These are phyloP conservation scores for Ferrisia virgata DNA, from an alignment of 2,888 invertebrate genomes.

Conservation along the genomic window DNA sequence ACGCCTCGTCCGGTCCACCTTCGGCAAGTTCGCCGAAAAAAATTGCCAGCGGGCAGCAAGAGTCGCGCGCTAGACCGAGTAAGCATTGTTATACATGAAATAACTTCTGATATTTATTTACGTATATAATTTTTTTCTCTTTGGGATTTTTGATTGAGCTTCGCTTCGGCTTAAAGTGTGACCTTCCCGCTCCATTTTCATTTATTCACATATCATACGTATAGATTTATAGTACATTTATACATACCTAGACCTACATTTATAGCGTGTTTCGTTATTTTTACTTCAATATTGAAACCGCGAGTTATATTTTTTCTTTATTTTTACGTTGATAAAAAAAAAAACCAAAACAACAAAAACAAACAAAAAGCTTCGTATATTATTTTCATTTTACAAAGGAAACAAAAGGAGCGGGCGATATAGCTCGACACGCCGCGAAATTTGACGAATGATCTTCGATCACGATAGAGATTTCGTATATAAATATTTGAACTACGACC, in stretches of 20 bases:
- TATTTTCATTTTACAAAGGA: not conserved
- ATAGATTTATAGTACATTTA: not conserved
- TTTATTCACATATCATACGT: not conserved
- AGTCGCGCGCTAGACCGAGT: slow-evolving; percentile 37
- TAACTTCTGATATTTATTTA: too few species aligned
- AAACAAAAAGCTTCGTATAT: not conserved
- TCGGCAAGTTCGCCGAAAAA: slow-evolving; percentile 19
- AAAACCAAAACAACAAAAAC: too few species aligned
- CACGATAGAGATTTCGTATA: not conserved
- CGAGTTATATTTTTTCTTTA: too few species aligned
- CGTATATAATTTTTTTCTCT: not conserved
- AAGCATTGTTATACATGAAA: not conserved
- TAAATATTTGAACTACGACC: not conserved
- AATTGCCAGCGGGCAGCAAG: not conserved
- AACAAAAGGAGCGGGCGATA: not conserved
- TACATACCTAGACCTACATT: not conserved
- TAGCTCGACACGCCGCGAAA: not conserved
- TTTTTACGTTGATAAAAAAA: too few species aligned
- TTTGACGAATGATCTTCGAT: not conserved
- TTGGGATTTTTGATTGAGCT: slow-evolving; percentile 6
- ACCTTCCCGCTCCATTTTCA: not conserved
- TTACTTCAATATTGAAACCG: not conserved
- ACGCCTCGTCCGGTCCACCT: slow-evolving; percentile 15
- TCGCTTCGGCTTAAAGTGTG: slow-evolving; percentile 9
- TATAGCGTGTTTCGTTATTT: not conserved